A percentile compares a stretch with the other conserved stretches of the same genome.
Evolutionary conservation across 2,113 vertebrate species (phyloP).

Genomic region (Malurus melanocephalus): DNA sequence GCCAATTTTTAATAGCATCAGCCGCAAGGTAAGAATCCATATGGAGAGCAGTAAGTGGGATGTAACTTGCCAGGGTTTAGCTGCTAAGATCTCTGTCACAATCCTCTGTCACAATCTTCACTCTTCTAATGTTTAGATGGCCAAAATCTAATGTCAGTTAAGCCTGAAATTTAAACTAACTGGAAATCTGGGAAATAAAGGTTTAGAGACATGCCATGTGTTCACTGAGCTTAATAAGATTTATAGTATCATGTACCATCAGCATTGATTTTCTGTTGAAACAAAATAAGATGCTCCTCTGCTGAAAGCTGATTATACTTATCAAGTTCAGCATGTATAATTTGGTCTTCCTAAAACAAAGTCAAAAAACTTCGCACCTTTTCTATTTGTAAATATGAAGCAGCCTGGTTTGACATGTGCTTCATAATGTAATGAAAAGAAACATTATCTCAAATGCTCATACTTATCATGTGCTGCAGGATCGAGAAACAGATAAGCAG

Average conservation of each 20-base stretch:
- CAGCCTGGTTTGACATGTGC: not conserved
- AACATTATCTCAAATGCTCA: conserved; percentile 44
- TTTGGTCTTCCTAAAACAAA: not conserved
- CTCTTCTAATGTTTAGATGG: not conserved
- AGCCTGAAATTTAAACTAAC: not conserved
- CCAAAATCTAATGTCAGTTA: not conserved
- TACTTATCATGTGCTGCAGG: conserved; percentile 73
- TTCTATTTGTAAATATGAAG: not conserved
- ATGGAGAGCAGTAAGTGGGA: not conserved
- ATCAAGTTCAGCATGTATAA: not conserved
- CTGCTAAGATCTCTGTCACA: not conserved
- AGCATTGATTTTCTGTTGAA: not conserved
- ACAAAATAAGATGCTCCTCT: not conserved
- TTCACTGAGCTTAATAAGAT: not conserved
- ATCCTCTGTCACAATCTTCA: not conserved
- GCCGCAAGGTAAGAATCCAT: not conserved
- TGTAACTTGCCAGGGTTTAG: not conserved
- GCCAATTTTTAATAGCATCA: not conserved
- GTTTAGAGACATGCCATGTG: not conserved
- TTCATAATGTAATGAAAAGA: not conserved
- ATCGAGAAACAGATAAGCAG: conserved; percentile 94
- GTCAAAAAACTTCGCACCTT: not conserved
- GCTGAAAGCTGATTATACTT: not conserved
- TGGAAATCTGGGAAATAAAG: not conserved
- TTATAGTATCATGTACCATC: not conserved